Percentiles rank a stretch among this genome's conserved stretches.
phyloP scores from a whole-genome alignment of 2,888 invertebrate genomes.

The Drosophila subquinaria region DNA sequence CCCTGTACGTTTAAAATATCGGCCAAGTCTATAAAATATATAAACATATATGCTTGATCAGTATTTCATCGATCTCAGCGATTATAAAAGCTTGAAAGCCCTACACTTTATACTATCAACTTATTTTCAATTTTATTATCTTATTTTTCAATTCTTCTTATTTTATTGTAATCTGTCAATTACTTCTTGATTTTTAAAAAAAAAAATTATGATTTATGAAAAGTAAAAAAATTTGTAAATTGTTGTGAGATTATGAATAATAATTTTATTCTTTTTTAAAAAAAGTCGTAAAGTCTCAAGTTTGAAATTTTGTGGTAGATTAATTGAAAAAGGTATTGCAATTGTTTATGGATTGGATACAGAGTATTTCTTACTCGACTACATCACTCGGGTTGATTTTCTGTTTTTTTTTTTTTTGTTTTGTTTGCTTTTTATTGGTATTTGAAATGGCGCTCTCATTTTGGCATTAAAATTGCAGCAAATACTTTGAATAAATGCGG shows the following conservation, averaged over 20 bases:
- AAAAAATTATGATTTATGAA: too few relatives aligned
- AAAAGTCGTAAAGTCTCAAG: too few relatives aligned
- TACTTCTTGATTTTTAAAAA: too few relatives aligned
- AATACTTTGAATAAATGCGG: conserved; percentile 72
- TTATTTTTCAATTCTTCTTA: too few relatives aligned
- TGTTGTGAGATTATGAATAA: too few relatives aligned
- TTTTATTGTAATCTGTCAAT: too few relatives aligned
- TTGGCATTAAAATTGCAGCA: conserved; percentile 72
- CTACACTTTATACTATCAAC: too few relatives aligned
- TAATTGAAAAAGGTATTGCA: not conserved
- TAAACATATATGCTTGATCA: not conserved
- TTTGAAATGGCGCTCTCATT: conserved; percentile 69
- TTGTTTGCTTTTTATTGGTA: conserved; percentile 34
- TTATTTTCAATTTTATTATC: too few relatives aligned
- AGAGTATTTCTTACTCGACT: not conserved
- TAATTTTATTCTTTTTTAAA: too few relatives aligned
- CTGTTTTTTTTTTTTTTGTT: conserved; percentile 7
- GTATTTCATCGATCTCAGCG: not conserved
- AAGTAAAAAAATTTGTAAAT: too few relatives aligned
- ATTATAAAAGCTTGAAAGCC: too few relatives aligned
- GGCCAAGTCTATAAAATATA: not conserved
- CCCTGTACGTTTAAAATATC: not conserved
- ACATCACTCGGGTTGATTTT: not conserved
- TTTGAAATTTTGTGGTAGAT: too few relatives aligned
- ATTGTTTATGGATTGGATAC: not conserved